Percentiles rank a stretch among this genome's conserved stretches.
Conservation (phyloP, 1,140 invertebrate species). For the Agrilus planipennis region DNA sequence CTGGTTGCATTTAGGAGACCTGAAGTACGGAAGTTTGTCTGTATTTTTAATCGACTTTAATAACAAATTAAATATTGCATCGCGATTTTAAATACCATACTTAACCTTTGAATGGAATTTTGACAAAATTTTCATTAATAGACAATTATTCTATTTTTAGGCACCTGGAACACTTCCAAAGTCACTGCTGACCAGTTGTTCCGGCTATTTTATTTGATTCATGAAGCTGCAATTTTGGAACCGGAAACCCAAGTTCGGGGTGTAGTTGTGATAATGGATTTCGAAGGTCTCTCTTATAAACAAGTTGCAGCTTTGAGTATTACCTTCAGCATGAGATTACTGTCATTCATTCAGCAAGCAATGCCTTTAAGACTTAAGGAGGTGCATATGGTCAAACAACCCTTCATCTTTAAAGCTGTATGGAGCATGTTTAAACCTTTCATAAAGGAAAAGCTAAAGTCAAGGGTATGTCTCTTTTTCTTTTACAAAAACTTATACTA, state of each 20-base stretch:
- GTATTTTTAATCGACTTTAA: no score
- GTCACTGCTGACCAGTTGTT: constrained; percentile 62
- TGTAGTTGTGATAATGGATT: constrained; percentile 69
- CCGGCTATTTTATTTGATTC: constrained; percentile 64
- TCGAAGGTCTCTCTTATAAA: constrained; percentile 58
- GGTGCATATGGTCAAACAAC: constrained; percentile 83
- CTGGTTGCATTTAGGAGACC: no score
- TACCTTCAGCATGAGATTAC: constrained; percentile 57
- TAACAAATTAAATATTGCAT: no score
- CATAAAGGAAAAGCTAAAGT: constrained; percentile 70
- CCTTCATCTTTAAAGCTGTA: constrained; percentile 77
- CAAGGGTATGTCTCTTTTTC: constrained; percentile 60
- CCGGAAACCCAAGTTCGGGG: constrained; percentile 61
- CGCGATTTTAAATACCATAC: no score
- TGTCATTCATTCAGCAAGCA: constrained; percentile 74
- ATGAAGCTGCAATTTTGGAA: constrained; percentile 59
- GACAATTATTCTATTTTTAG: constrained; percentile 29
- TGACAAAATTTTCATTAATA: neutral
- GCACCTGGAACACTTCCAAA: constrained; percentile 58
- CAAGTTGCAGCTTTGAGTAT: constrained; percentile 58
- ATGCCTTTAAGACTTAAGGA: constrained; percentile 81
- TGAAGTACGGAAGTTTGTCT: no score
- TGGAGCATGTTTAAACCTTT: constrained; percentile 83
- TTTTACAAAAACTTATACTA: no score
- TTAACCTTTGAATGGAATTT: no score